Base-by-base conservation (phyloP, 2,888 invertebrate genomes). In the Mimas tiliae region DNA sequence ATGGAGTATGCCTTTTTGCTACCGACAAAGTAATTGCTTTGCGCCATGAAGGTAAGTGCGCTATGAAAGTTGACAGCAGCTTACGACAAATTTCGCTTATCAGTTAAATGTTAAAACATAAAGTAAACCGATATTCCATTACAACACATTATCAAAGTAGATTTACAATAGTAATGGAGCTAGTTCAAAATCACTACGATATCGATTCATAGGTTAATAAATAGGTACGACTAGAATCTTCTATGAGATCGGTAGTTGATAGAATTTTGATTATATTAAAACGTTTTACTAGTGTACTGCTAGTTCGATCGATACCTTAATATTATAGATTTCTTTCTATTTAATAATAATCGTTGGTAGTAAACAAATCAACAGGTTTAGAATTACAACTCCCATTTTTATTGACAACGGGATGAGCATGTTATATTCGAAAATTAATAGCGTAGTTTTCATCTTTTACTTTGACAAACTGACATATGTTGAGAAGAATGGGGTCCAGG, bases 1-100 rank as follows among this genome's bases (percentile, higher is more conserved):
- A 91, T 94, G 93, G 93, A 91, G 88, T 91, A 92, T 93, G 89
- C 91, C 93, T 91, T 90, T 85, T 86, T 77, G 91, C 90, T 93
- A 90, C 71, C 78, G 82, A 86, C 69, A 76, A 86, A 71, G 78
- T 79, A 80, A 78, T 58, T 79, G 86, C 89, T 90, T 87, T 80
- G 86, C 87, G 72, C 74, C 73, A 75, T 69, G 69, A 79, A 87
- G 90, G 90, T 90, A 90, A 88, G 90, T 89, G 75, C 77, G 87
- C 88, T 87, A 78, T 64, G 65, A 75, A 74, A 79, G 75, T 70
- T 81, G 79, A 80, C 79, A 64, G 68, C 65, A 66, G 69, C 68
- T 74, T 78, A 68, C 55, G 58, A 63, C 82, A 80, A 84, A 82
- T 75, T 79, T 69, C 70, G 87, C 87, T 87, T 86, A 69, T 75